These are phyloP conservation scores for Seladonia tumulorum DNA, from an alignment of 2,888 invertebrate genomes.

Conservation along the genomic window DNA sequence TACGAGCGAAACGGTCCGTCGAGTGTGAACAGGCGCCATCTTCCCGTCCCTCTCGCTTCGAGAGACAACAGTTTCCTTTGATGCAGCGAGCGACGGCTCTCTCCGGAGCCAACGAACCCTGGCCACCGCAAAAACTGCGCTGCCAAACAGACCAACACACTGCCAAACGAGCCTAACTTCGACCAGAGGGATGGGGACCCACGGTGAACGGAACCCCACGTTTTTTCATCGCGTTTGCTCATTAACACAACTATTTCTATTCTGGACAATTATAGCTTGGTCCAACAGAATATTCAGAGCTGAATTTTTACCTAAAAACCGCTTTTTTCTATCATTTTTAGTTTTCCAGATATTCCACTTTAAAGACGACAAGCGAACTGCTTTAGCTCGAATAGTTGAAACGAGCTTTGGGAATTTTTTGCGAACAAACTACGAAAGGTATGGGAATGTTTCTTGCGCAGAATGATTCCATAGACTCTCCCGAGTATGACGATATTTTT, in stretches of 20 bases:
- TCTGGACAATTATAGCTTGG: not conserved
- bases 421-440: not conserved
- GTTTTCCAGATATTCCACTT: not conserved
- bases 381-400: not conserved
- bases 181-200: not conserved
- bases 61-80: slow-evolving; percentile 10
- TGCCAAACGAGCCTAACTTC: not conserved
- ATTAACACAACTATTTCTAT: not conserved
- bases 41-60: slow-evolving; percentile 6
- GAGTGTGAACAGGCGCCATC: slow-evolving; percentile 43
- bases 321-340: not conserved
- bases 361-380: not conserved
- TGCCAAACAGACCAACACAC: not conserved
- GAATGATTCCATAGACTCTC: not conserved
- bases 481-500: not conserved
- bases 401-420: not conserved
- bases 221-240: not conserved
- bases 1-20: not conserved
- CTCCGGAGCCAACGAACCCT: slow-evolving; percentile 2
- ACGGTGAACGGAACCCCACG: not conserved
- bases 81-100: not conserved
- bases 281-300: no score
- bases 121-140: not conserved
- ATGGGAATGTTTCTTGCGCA: not conserved
- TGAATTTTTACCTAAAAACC: not conserved